A percentile compares a stretch with the other conserved stretches of the same genome.
These are phyloP conservation scores for Montipora sp. DNA, from an alignment of 64 coral and sea anemone species.

Conservation along the genomic window DNA sequence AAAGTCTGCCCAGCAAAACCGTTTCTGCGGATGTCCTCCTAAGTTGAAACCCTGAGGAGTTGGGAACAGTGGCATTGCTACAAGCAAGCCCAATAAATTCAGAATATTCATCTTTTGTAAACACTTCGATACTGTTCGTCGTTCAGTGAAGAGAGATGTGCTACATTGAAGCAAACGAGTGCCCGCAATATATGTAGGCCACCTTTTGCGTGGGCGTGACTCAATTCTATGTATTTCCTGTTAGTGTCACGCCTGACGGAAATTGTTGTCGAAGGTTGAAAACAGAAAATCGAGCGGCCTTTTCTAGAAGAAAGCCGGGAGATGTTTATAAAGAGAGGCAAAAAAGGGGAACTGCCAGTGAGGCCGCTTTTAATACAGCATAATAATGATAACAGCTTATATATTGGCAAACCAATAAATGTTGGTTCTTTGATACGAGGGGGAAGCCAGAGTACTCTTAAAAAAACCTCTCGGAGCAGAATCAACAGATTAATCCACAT, in stretches of 20 bases:
- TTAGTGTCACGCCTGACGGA: constrained; percentile 1
- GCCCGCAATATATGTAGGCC: not conserved
- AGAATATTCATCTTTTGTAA: not conserved
- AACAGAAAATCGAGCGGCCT: no score
- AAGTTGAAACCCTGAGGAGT: not conserved
- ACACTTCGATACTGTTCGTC: not conserved
- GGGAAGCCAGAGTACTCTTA: no score
- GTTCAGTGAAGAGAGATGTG: not conserved
- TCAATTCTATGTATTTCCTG: constrained; percentile 7
- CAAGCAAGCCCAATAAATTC: constrained; percentile 2
- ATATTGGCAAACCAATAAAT: no score
- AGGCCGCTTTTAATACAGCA: no score
- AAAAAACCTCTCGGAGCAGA: no score
- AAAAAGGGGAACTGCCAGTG: not conserved
- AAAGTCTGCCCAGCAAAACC: constrained; percentile 28
- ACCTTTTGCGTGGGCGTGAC: not conserved
- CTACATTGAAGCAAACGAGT: not conserved
- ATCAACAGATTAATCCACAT: no score
- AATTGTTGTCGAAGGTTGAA: no score
- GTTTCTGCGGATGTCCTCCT: constrained; percentile 10
- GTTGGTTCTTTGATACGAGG: no score
- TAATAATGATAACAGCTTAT: no score
- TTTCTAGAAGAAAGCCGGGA: no score
- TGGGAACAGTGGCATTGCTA: not conserved
- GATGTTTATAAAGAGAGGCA: not conserved